Evolutionary conservation across 2,888 invertebrate species (phyloP), one percentile per base, ranked within the genome.

Genomic region (Diarsia brunnea): DNA sequence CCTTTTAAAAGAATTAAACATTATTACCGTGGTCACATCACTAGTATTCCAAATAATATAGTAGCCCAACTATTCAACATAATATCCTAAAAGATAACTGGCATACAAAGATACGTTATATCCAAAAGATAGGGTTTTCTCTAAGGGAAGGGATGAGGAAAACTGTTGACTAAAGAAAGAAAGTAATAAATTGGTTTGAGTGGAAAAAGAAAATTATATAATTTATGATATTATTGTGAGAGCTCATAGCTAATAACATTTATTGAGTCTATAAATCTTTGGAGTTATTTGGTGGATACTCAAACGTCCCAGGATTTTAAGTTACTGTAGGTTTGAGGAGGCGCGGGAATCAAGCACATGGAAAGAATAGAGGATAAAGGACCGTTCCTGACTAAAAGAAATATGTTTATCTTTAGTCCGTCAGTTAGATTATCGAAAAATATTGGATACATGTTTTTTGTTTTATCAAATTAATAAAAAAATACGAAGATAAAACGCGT

Each of bases 111-210:
- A 87, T 75, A 84, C 74, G 73, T 81, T 79, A 81, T 81, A 71
- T 63, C 49, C 55, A 67, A 63, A 67, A 24, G 78, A 81, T 82
- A 69, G 82, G 88, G 77, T 79, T 78, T 73, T n/a, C 69, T 63
- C 77, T 27, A 27, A 64, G 53, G 70, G 55, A 80, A 43, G 16
- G 16, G 24, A 27, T 27, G 43, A 73, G 78, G 71, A 80, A 75
- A 84, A 84, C 11, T n/a, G 31, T 38, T 49, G 61, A 66, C 66
- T 69, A 65, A 61, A 69, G 71, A 76, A 79, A 79, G 38, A 78
- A 76, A 69, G 73, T 76, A 82, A 82, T 86, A 86, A 76, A 86
- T 87, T 85, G 72, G 65, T 71, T 68, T 71, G 27, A 69, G 61
- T 81, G 60, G 47, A 84, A 79, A 79, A 72, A 69, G 64, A 67